Base-by-base conservation (phyloP, 92 coral and sea anemone genomes). In the Phenganax subtilis region DNA sequence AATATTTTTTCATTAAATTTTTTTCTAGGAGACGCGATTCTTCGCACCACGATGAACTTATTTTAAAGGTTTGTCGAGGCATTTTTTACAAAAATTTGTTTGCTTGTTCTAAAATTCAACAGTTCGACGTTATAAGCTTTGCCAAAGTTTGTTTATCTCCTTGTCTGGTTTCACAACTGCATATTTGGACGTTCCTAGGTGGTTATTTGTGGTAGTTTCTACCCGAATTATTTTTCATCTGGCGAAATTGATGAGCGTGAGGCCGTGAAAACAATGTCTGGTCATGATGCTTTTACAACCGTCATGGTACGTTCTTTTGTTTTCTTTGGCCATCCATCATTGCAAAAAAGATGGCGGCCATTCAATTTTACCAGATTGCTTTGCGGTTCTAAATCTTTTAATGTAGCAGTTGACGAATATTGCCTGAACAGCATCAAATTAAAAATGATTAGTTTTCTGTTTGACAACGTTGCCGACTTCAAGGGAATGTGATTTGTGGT, bases 191-290 rank as follows among this genome's bases (percentile, higher is more conserved):
- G 5, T 77, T 58, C 9, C 16, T 55, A 94, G 98, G 88, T 94
- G 62, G 93, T 94, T 62, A 94, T 94, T 60, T 92, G 94, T 58
- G 98, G 98, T 27, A 93, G 97, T 12, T 94, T 94, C 75, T 94
- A 94, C 74, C 98, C 98, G 55, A 92, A 92, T 85, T 94, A 85
- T 86, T 94, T 94, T 75, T 51, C 61, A 12, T 87, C 94, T 60
- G 93, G 92, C 80, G 97, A 91, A 59, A 87, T 94, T 57, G 98
- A 94, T 76, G 98, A 94, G 81, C 88, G 87, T 77, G 98, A 94
- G 54, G 92, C 90, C 4, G 80, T 82, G 63, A 94, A 90, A 80
- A 82, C 72, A 70, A 94, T 94, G 98, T 94, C 98, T 61, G 98
- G 98, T n/a, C 97, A 94, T 75, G 96, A 90, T 57, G 96, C 98